Evolutionary conservation across 2,888 invertebrate species (phyloP).

Genomic region (Drosophila gaucha): DNA sequence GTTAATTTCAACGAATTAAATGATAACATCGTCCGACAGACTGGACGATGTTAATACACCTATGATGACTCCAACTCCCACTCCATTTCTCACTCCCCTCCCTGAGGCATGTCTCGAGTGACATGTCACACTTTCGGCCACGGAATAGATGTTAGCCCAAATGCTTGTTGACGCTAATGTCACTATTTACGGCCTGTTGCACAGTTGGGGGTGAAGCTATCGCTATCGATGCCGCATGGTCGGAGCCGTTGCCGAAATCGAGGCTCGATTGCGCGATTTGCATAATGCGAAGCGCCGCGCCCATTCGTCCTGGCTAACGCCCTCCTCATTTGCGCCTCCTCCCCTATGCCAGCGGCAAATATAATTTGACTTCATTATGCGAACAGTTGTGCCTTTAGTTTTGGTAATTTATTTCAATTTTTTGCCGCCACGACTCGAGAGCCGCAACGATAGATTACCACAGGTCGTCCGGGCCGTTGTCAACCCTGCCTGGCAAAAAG

Average conservation of each 20-base stretch:
- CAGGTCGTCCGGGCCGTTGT: slow-evolving; percentile 22
- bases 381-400: slow-evolving; percentile 84
- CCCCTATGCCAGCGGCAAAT: slow-evolving; percentile 13
- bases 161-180: slow-evolving; percentile 76
- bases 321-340: slow-evolving; percentile 65
- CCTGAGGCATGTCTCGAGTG: slow-evolving; percentile 29
- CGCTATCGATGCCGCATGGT: slow-evolving; percentile 27
- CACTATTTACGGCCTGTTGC: slow-evolving; percentile 65
- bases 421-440: slow-evolving; percentile 22
- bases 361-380: slow-evolving; percentile 81
- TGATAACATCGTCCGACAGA: slow-evolving; percentile 80
- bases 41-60: slow-evolving; percentile 20
- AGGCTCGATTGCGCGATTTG: slow-evolving; percentile 59
- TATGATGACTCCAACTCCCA: neutral
- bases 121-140: slow-evolving; percentile 53
- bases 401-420: slow-evolving; percentile 83
- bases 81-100: neutral
- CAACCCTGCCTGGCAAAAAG: slow-evolving; percentile 36
- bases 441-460: slow-evolving; percentile 41
- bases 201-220: slow-evolving; percentile 40
- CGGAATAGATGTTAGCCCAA: slow-evolving; percentile 51
- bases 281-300: slow-evolving; percentile 68
- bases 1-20: slow-evolving; percentile 85
- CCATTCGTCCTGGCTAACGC: slow-evolving; percentile 48
- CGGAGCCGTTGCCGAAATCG: too few relatives aligned